Base-by-base conservation (phyloP, 2,113 vertebrate species). In the Stigmatopora argus region DNA sequence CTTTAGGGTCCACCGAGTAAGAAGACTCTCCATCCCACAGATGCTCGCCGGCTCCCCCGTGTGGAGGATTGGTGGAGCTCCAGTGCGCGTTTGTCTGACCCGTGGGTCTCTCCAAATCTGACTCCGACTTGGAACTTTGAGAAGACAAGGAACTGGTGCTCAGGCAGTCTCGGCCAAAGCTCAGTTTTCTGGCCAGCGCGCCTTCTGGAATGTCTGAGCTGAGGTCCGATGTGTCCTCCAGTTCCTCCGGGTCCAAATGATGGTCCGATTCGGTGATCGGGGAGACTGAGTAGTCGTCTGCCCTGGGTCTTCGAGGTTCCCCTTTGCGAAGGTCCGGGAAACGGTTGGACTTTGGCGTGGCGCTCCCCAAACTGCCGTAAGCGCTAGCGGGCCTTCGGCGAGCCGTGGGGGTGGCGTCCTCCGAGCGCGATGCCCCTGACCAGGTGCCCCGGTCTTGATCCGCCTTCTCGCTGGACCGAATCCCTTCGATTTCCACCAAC, bases 401-500 rank as follows among this genome's bases (percentile, higher is more conserved):
- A 6, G 73, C 21, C 26, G 26, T 31, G 26, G 26, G 26, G 15
- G 81, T 73, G 4, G 62, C 23, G 15, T 67, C 69, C 46, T 86
- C 83, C 61, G 78, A 84, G 70, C 47, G 68, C 15, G 63, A 78
- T 19, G 35, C 73, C 13, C 82, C 86, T 1, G 88, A 80, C 86
- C 88, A 89, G 7, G 86, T 86, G 14, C 74, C 64, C 13, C 15
- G 6, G 65, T 14, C 55, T 78, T 86, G 64, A 72, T 83, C 26
- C 23, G 23, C 23, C 2, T 15, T 31, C 13, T 23, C 53, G 65
- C 90, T 83, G 15, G 87, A 86, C n/a, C 97, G 93, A 53, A 97
- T 90, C 8, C 94, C 93, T 82, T 96, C 95, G 71, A 99, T 98
- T 86, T 95, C 96, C 48, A 92, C 89, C 78, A 98, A 79, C 3